Conservation (phyloP, 2,797 vertebrate species). For the Atherinosoma microstoma region DNA sequence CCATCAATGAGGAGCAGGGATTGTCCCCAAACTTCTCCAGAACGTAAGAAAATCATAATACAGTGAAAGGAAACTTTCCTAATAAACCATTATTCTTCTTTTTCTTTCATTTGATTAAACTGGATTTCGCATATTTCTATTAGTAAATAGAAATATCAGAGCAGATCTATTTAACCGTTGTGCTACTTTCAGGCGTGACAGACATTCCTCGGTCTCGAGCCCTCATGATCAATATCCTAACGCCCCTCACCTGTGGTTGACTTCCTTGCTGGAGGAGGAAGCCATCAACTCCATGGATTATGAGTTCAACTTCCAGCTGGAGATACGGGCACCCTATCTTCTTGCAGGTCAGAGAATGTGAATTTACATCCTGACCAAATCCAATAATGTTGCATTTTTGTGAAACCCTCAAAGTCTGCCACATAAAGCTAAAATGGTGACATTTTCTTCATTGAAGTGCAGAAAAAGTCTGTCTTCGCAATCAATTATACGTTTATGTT, state of each 20-base stretch:
- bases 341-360: conserved; percentile 87
- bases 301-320: conserved; percentile 94
- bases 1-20: conserved; percentile 81
- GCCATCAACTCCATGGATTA: conserved; percentile 94
- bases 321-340: conserved; percentile 93
- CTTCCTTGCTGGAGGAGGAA: conserved; percentile 86
- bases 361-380: not conserved
- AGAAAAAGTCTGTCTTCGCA: not conserved
- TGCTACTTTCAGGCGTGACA: conserved; percentile 77
- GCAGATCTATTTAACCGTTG: conserved; percentile 1
- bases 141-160: not conserved
- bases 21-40: conserved; percentile 83
- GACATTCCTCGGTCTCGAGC: conserved; percentile 63
- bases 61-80: not conserved
- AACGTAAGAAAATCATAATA: conserved; percentile 75
- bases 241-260: conserved; percentile 83
- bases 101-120: not conserved
- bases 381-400: not conserved
- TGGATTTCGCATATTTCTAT: not conserved
- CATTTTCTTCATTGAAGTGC: not conserved
- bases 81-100: conserved; percentile 1
- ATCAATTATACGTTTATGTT: too few relatives aligned
- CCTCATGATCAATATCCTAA: conserved; percentile 74
- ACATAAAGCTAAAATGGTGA: not conserved
- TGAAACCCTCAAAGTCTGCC: not conserved